Base-by-base conservation (phyloP, 2,797 vertebrate genomes). In the Mastacembelus armatus region DNA sequence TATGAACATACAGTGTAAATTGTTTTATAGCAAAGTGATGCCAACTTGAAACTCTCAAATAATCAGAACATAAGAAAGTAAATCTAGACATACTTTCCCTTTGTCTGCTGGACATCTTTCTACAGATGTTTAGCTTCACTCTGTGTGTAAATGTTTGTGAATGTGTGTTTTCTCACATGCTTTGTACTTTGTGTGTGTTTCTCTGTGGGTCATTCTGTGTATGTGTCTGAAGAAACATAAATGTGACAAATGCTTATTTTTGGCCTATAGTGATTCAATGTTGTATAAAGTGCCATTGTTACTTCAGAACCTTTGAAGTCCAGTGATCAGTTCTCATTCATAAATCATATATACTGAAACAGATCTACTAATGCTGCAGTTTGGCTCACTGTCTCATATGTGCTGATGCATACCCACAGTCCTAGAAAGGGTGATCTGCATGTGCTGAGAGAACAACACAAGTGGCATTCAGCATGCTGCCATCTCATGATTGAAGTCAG, bases 1-100 rank as follows among this genome's bases (percentile, higher is more conserved):
- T 74, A 36, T 71, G 85, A 89, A 19, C 4, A 73, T 83, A 71
- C 48, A 70, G 63, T 68, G 78, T 85, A 85, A 88, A 77, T 44
- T 77, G 80, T 84, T 80, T 72, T 86, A 85, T 79, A 51, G 5
- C 2, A 60, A 75, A 81, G 80, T 79, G 75, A 80, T 69, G 81
- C 74, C 43, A 66, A 48, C 75, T 59, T 80, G 38, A 84, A 89
- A 74, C 56, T 50, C 74, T 81, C 77, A 79, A 81, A 85, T 81
- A 76, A 82, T 74, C 57, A 67, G 77, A 69, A 58, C 56, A n/a
- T 60, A 62, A 51, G 59, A 86, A 78, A 90, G 90, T 83, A 85
- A 83, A 88, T 85, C 2, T 42, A 42, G 8, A 21, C 44, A n/a
- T 66, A 16, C n/a, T 54, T 71, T 56, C 15, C 51, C 50, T 74